Evolutionary conservation across 2,888 invertebrate genomes (phyloP).

Genomic region (Orchesellides sinensis): DNA sequence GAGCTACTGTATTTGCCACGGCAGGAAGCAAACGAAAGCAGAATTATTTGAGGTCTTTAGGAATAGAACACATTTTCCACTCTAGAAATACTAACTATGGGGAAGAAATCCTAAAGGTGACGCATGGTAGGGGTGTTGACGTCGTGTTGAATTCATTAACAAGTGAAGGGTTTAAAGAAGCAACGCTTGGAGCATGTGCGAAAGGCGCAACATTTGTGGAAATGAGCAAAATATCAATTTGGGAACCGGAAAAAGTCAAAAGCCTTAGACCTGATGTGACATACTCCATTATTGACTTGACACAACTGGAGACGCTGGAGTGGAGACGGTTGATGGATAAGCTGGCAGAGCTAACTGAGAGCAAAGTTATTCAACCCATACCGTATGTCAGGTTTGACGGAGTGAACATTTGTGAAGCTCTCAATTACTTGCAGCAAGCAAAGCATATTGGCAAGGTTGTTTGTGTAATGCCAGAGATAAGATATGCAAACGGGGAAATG

Average conservation of each 20-base stretch:
- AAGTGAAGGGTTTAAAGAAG: slow-evolving; percentile 18
- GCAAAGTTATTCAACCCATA: too few species aligned
- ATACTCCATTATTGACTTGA: slow-evolving; percentile 31
- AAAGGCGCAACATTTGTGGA: not conserved
- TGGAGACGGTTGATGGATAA: not conserved
- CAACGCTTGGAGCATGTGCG: not conserved
- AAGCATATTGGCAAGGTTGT: slow-evolving; percentile 18
- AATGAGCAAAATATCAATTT: slow-evolving; percentile 18
- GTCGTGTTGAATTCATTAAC: slow-evolving; percentile 30
- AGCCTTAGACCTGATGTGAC: slow-evolving; percentile 45
- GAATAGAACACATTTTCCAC: slow-evolving; percentile 7
- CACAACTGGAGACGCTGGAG: not conserved
- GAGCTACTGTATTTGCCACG: slow-evolving; percentile 21
- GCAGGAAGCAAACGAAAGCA: too few species aligned
- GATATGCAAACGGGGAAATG: not conserved
- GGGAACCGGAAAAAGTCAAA: slow-evolving; percentile 39
- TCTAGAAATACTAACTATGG: not conserved
- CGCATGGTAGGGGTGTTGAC: slow-evolving; percentile 2
- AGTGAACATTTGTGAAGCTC: not conserved
- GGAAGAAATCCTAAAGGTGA: not conserved
- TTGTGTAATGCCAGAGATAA: not conserved
- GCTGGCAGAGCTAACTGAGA: too few species aligned
- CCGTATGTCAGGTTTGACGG: not conserved
- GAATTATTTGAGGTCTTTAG: slow-evolving; percentile 22
- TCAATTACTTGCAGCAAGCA: not conserved